These are phyloP conservation scores for Lasioglossum pauxillum DNA, from an alignment of 2,888 invertebrate species.

Conservation along the genomic window DNA sequence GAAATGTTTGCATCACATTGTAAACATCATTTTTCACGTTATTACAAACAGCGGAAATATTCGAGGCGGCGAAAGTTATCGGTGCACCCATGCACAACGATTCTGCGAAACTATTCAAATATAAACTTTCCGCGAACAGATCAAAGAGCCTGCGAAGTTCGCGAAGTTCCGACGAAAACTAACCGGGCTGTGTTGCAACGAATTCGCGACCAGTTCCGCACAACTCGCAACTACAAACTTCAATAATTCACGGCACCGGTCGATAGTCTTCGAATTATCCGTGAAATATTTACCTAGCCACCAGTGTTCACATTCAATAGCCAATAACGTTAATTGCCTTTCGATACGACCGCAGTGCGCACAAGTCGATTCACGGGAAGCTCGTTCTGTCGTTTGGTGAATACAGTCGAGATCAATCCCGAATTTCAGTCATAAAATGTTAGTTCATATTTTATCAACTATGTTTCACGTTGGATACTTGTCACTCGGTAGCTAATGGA, in stretches of 20 bases:
- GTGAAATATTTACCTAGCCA: background rate
- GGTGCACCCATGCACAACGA: background rate
- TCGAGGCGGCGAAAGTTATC: background rate
- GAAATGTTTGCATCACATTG: too few relatives aligned
- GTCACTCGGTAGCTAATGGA: too few relatives aligned
- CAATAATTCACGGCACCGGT: slow-evolving; percentile 4
- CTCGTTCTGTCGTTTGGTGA: background rate
- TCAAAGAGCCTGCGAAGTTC: background rate
- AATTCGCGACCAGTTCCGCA: background rate
- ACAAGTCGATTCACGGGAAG: background rate
- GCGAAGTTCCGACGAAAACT: background rate
- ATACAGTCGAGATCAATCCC: background rate
- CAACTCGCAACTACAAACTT: background rate
- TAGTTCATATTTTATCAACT: too few relatives aligned
- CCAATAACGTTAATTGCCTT: slow-evolving; percentile 7
- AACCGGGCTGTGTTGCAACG: background rate
- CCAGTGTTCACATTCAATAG: background rate
- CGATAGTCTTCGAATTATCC: slow-evolving; percentile 6
- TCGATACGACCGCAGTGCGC: background rate
- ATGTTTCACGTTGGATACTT: too few relatives aligned
- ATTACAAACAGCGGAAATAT: background rate
- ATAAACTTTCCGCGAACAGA: background rate
- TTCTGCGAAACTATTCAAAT: background rate
- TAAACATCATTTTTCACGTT: background rate
- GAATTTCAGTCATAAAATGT: too few relatives aligned